Evolutionary conservation across 2,888 invertebrate species (phyloP), one percentile per base, ranked within the genome.

Genomic region (Listrodromus nycthemerus): DNA sequence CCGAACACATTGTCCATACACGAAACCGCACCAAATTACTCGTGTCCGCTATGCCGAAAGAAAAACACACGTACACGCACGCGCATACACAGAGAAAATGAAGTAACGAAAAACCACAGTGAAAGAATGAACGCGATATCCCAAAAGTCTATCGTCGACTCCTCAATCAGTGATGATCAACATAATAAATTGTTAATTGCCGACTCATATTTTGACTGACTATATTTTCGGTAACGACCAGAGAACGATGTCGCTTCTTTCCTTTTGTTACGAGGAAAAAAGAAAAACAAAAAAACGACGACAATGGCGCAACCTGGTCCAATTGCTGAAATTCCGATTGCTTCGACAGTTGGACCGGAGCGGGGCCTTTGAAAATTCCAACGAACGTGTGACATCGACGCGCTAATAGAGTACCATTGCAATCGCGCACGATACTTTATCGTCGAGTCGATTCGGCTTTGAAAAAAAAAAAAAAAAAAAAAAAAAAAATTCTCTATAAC

Each of bases 101-200:
- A 74, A 81, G 48, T 2, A 71, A 82, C 41, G 78, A 67, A 79
- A 83, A 87, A 86, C 86, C 86, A 86, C 83, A 82, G 84, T 58
- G 55, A 82, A 83, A 82, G 63, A 85, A 86, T 86, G 81, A 85
- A 88, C 88, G 77, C 80, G 81, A 83, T 76, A 73, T 79, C 78
- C 85, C 86, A 86, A 85, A 90, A 91, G 93, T 93, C 93, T 93
- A 93, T 93, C 93, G 93, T 90, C 93, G 93, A 93, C 93, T 93
- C 93, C 89, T 91, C 93, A 92, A 93, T 90, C 91, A 93, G 92
- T 91, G 87, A 82, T 84, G 50, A 89, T 88, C 78, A 85, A 88
- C 87, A 71, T 79, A 82, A 84, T 84, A 13, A 76, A 83, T 71
- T 84, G 84, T 83, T 86, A 81, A 86, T 84, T 83, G 84, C 87